Evolutionary conservation across 2,797 vertebrate genomes (phyloP).

Genomic region (Sebastes baramenuke): DNA sequence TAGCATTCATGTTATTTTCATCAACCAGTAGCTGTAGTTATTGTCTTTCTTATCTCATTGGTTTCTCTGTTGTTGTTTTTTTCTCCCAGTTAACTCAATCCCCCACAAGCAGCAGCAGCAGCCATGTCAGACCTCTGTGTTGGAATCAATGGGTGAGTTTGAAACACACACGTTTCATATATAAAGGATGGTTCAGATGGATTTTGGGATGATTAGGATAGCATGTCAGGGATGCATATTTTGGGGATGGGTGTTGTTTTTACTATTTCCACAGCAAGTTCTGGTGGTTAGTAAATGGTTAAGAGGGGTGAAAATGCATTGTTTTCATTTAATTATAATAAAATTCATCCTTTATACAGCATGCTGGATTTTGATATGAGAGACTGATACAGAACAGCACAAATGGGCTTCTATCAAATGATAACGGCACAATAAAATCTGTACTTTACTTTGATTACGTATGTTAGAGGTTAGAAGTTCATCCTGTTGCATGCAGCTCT

Average conservation of each 20-base stretch:
- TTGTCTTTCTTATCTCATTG: not conserved
- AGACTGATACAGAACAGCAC: not conserved
- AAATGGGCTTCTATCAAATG: not conserved
- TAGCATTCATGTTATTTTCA: not conserved
- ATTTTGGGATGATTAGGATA: not conserved
- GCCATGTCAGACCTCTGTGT: conserved; percentile 83
- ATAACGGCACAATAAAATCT: not conserved
- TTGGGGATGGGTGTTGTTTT: not conserved
- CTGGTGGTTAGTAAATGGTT: not conserved
- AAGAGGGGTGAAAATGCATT: not conserved
- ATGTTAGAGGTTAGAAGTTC: not conserved
- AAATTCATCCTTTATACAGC: not conserved
- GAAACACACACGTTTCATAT: not conserved
- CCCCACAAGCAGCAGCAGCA: conserved; percentile 63
- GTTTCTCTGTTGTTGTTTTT: not conserved
- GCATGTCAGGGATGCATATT: not conserved
- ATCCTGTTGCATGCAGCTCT: too few relatives aligned
- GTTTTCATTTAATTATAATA: not conserved
- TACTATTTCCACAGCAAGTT: not conserved
- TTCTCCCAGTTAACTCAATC: conserved; percentile 60
- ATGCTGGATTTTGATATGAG: not conserved
- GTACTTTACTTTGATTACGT: not conserved
- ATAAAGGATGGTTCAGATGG: not conserved
- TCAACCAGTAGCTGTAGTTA: not conserved
- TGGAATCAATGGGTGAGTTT: conserved; percentile 89